phyloP scores from a whole-genome alignment of 2,888 invertebrate species.

The Camptogramma bilineatum region DNA sequence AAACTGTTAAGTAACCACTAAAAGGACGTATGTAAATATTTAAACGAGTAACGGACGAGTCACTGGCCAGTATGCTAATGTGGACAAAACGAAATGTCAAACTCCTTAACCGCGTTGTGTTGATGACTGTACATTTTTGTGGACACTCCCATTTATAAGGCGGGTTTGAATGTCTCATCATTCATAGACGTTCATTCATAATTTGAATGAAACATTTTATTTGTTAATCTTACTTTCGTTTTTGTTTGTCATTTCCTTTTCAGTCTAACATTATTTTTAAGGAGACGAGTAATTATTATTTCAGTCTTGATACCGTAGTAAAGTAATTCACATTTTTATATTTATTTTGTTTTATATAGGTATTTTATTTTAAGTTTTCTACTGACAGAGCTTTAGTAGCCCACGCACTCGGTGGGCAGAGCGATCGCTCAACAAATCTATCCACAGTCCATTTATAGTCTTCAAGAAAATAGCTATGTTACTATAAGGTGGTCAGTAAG shows the following conservation, averaged over 20 bases:
- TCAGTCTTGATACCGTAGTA: background rate
- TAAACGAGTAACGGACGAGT: conserved; percentile 63
- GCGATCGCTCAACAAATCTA: conserved; percentile 61
- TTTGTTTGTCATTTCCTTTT: conserved; percentile 32
- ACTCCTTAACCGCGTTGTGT: conserved; percentile 64
- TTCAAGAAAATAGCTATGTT: background rate
- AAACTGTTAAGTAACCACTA: conserved; percentile 52
- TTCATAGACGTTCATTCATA: conserved; percentile 57
- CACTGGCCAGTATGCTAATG: conserved; percentile 80
- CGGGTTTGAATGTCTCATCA: conserved; percentile 67
- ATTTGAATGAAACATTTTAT: conserved; percentile 44
- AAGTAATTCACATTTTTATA: background rate
- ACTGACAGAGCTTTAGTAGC: conserved; percentile 7
- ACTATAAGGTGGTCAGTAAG: background rate
- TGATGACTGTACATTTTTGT: conserved; percentile 78
- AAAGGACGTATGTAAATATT: conserved; percentile 69
- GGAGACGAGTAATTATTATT: too few species aligned
- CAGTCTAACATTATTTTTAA: background rate
- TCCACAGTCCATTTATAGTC: conserved; percentile 43
- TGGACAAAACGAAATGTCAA: conserved; percentile 73
- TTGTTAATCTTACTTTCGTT: conserved; percentile 32
- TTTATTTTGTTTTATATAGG: background rate
- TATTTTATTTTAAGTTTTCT: background rate
- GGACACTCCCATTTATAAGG: conserved; percentile 71
- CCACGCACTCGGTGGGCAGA: conserved; percentile 70